Percentiles rank a stretch among this genome's conserved stretches.
Evolutionary conservation across 2,797 vertebrate genomes (phyloP).

Genomic region (Phoxinus dragarum): DNA sequence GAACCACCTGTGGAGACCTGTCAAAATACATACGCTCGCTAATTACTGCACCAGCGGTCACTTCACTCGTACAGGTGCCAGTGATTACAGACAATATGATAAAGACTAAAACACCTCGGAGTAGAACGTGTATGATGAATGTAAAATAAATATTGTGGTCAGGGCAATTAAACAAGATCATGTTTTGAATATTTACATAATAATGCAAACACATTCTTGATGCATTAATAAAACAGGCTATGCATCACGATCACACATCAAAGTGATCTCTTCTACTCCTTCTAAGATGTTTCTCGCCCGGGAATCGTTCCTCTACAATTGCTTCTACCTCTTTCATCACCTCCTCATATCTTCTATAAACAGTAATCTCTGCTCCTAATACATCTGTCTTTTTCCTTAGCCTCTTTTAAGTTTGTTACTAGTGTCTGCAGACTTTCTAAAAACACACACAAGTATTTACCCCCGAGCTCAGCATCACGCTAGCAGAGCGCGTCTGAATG

Average conservation of each 20-base stretch:
- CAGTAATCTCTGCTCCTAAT: conserved; percentile 31
- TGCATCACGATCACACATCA: conserved; percentile 44
- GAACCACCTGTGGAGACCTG: conserved; percentile 66
- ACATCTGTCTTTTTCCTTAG: conserved; percentile 32
- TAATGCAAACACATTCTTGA: neutral
- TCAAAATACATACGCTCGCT: conserved; percentile 70
- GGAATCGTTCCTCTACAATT: conserved; percentile 30
- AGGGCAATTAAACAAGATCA: neutral
- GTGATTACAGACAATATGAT: conserved; percentile 12
- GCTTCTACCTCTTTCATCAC: conserved; percentile 47
- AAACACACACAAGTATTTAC: conserved; percentile 51
- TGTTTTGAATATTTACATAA: neutral
- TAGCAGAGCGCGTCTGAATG: neutral
- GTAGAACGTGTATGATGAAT: neutral
- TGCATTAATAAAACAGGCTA: conserved; percentile 35
- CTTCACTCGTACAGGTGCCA: conserved; percentile 45
- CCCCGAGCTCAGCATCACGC: neutral
- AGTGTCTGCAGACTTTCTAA: conserved; percentile 27
- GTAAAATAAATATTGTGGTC: neutral
- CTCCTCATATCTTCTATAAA: conserved; percentile 37
- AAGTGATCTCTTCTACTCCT: conserved; percentile 38
- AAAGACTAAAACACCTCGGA: neutral
- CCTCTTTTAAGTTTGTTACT: conserved; percentile 50
- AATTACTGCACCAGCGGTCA: conserved; percentile 66
- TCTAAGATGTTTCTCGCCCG: conserved; percentile 32